Conservation (phyloP, 2,113 vertebrate species). For the Thomomys bottae region DNA sequence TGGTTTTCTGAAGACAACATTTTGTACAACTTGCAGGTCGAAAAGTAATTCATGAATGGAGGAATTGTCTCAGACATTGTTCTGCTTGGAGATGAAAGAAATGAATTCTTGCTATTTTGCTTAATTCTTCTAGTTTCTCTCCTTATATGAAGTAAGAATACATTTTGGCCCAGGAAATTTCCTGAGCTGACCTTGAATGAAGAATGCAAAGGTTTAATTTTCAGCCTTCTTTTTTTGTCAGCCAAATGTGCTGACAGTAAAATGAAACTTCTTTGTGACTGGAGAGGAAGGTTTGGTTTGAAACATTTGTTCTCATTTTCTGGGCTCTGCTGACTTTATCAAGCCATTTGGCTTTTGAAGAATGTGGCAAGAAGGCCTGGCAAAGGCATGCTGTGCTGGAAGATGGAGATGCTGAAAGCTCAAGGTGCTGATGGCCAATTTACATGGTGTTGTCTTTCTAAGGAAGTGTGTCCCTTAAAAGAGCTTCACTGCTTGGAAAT, state of each 20-base stretch:
- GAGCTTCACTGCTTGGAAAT: constrained; percentile 16
- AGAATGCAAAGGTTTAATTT: constrained; percentile 45
- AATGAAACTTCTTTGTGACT: constrained; percentile 40
- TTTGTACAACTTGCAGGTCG: constrained; percentile 21
- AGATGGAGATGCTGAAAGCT: background rate
- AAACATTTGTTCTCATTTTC: constrained; percentile 69
- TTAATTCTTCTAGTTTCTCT: constrained; percentile 39
- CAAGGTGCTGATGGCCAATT: background rate
- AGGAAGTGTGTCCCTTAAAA: background rate
- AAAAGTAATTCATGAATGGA: constrained; percentile 50
- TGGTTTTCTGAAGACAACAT: constrained; percentile 53
- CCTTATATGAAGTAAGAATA: constrained; percentile 25
- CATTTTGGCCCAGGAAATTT: background rate
- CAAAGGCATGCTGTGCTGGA: background rate
- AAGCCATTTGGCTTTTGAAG: constrained; percentile 60
- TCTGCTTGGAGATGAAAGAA: constrained; percentile 42
- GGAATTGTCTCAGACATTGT: background rate
- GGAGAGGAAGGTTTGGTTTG: constrained; percentile 13
- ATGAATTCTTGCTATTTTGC: constrained; percentile 29
- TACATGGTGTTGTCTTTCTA: background rate
- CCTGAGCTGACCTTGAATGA: background rate
- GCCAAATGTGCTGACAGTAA: constrained; percentile 21
- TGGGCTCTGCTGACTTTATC: constrained; percentile 47
- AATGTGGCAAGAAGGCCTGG: background rate
- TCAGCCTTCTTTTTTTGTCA: background rate